These are phyloP conservation scores for Pandemis heparana DNA, from an alignment of 2,888 invertebrate species.

Conservation along the genomic window DNA sequence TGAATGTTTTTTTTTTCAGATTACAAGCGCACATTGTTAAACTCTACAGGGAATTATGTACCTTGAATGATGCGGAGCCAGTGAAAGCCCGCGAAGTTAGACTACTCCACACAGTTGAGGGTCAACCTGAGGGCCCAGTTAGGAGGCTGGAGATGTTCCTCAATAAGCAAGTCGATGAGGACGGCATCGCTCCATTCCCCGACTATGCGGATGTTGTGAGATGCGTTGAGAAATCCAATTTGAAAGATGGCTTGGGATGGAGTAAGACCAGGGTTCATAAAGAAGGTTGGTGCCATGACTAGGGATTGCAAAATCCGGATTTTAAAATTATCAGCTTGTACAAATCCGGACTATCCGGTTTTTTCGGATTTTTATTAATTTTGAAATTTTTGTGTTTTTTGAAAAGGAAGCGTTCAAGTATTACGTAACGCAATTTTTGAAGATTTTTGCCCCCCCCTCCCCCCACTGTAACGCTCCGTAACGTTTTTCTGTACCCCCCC, in stretches of 20 bases:
- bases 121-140: slow-evolving; percentile 66
- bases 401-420: no score
- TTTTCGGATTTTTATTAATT: no score
- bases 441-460: no score
- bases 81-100: slow-evolving; percentile 59
- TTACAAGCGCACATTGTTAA: slow-evolving; percentile 58
- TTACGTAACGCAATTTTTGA: no score
- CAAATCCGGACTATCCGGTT: no score
- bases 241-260: slow-evolving; percentile 58
- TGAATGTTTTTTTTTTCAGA: slow-evolving; percentile 53
- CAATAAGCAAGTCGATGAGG: slow-evolving; percentile 58
- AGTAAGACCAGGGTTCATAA: slow-evolving; percentile 50
- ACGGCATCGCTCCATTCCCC: slow-evolving; percentile 70
- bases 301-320: no score
- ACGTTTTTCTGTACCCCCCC: no score
- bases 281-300: slow-evolving; percentile 59
- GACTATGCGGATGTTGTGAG: slow-evolving; percentile 79
- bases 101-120: slow-evolving; percentile 57
- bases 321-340: no score
- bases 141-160: slow-evolving; percentile 61
- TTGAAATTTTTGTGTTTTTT: no score
- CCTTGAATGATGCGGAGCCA: slow-evolving; percentile 53
- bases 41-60: slow-evolving; percentile 63
- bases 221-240: slow-evolving; percentile 63
- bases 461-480: no score